Evolutionary conservation across 2,113 vertebrate genomes (phyloP).

Genomic region (Triplophysa dalaica): DNA sequence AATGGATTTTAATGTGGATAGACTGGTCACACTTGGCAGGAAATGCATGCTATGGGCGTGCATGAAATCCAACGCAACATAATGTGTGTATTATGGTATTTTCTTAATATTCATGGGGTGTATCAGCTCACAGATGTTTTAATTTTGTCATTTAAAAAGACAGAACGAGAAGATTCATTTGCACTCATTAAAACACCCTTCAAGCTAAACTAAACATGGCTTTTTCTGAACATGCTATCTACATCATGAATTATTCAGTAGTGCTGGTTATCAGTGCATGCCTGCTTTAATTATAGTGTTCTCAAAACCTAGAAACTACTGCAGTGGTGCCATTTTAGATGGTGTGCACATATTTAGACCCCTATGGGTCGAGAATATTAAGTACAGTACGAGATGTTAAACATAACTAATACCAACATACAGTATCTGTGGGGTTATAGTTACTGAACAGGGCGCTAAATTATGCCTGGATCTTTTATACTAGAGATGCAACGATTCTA

Average conservation of each 20-base stretch:
- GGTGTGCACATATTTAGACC: neutral
- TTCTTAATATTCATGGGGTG: conserved; percentile 26
- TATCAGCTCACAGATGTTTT: conserved; percentile 1
- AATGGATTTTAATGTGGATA: conserved; percentile 29
- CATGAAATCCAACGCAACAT: conserved; percentile 17
- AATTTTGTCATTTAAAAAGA: conserved; percentile 13
- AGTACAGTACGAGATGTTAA: neutral
- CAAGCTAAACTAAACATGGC: conserved; percentile 14
- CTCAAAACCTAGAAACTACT: conserved; percentile 28
- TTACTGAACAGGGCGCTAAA: no score
- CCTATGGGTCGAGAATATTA: no score
- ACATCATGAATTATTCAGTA: conserved; percentile 47
- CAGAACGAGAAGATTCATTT: conserved; percentile 22
- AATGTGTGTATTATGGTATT: neutral
- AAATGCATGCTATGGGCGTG: neutral
- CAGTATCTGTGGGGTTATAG: no score
- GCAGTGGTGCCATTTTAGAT: conserved; percentile 10
- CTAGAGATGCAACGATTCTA: no score
- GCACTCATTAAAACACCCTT: neutral
- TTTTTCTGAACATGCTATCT: conserved; percentile 35
- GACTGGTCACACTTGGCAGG: conserved; percentile 27
- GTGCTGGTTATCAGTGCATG: conserved; percentile 34
- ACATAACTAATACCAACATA: neutral
- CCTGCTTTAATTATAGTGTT: conserved; percentile 26
- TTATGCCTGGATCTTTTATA: no score